These are phyloP conservation scores for Neolamprologus devosi DNA, from an alignment of 2,113 vertebrate genomes.

Conservation along the genomic window DNA sequence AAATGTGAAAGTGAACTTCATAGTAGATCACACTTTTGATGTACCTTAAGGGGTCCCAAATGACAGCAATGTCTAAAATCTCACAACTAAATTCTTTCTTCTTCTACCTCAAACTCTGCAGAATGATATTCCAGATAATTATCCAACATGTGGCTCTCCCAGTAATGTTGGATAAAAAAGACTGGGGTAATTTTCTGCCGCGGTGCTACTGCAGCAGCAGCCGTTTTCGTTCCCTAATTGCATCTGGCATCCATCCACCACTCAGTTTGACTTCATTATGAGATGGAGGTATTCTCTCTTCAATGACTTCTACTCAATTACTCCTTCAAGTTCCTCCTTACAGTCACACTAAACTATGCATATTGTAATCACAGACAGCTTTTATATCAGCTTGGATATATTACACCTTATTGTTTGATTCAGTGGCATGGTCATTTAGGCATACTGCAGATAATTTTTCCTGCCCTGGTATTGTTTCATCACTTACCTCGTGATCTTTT, in stretches of 20 bases:
- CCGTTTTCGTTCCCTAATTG: constrained; percentile 60
- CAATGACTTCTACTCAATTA: constrained; percentile 65
- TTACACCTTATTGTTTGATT: constrained; percentile 36
- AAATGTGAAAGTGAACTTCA: not conserved
- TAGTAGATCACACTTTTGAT: not conserved
- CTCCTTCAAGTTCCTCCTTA: constrained; percentile 41
- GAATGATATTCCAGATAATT: constrained; percentile 47
- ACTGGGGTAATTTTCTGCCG: constrained; percentile 52
- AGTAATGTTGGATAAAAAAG: constrained; percentile 36
- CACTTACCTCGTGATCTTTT: constrained; percentile 8
- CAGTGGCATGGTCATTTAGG: constrained; percentile 16
- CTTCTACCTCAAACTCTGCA: constrained; percentile 18
- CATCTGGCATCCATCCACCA: constrained; percentile 63
- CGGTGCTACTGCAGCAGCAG: constrained; percentile 48
- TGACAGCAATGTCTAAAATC: not conserved
- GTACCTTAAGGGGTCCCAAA: not conserved
- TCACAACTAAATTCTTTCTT: not conserved
- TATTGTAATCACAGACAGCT: constrained; percentile 40
- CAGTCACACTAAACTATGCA: constrained; percentile 53
- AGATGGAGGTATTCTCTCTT: constrained; percentile 61
- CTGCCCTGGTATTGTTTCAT: constrained; percentile 21
- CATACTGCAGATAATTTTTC: constrained; percentile 15
- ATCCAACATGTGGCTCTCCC: constrained; percentile 46
- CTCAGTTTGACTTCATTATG: constrained; percentile 64
- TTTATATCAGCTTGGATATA: constrained; percentile 27